Evolutionary conservation across 2,888 invertebrate species (phyloP).

Genomic region (Sturmia bella): DNA sequence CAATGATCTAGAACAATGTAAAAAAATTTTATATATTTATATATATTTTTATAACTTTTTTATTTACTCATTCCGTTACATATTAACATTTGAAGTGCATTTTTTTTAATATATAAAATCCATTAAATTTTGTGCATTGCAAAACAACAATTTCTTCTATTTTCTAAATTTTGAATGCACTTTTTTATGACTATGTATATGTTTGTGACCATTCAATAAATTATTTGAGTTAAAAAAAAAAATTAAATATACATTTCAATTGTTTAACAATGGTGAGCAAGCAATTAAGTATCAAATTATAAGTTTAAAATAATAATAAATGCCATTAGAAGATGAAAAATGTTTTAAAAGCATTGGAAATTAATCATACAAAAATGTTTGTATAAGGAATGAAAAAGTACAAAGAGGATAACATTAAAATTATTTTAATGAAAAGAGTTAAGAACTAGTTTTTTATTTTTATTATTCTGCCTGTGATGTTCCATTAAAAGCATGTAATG

Average conservation of each 20-base stretch:
- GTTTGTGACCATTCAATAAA: conserved; percentile 45
- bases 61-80: conserved; percentile 58
- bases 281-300: conserved; percentile 53
- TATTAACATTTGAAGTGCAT: conserved; percentile 16
- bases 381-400: conserved; percentile 59
- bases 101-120: conserved; percentile 10
- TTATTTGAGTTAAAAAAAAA: conserved; percentile 33
- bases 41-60: neutral
- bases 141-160: conserved; percentile 52
- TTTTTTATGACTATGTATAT: conserved; percentile 33
- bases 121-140: conserved; percentile 62
- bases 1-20: too few species aligned
- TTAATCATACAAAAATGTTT: conserved; percentile 52
- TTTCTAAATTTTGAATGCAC: conserved; percentile 58
- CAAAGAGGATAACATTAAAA: conserved; percentile 37
- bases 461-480: conserved; percentile 50
- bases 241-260: conserved; percentile 49
- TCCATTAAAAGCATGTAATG: conserved; percentile 19
- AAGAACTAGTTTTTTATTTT: conserved; percentile 36
- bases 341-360: conserved; percentile 35
- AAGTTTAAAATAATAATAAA: conserved; percentile 57
- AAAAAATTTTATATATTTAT: too few species aligned
- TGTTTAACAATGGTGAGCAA: conserved; percentile 48
- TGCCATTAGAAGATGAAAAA: conserved; percentile 56
- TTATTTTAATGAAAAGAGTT: conserved; percentile 37